These are phyloP conservation scores for Monochamus saltuarius DNA, from an alignment of 1,140 invertebrate genomes.

Conservation along the genomic window DNA sequence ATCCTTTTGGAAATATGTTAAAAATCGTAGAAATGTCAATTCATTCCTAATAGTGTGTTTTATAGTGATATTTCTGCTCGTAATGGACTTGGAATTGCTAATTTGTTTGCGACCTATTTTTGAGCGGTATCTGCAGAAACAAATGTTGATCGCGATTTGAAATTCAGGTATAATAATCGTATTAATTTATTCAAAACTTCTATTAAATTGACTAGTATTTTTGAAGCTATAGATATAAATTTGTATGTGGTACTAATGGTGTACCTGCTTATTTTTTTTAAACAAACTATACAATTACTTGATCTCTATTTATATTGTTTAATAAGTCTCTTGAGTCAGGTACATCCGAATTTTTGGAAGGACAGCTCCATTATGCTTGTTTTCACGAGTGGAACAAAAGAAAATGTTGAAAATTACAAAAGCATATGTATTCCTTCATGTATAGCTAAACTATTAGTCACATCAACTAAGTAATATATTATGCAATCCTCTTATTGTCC, in stretches of 20 bases:
- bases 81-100: neutral
- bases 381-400: constrained; percentile 7
- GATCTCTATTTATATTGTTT: neutral
- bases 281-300: constrained; percentile 4
- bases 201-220: neutral
- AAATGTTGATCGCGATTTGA: neutral
- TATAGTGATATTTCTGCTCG: neutral
- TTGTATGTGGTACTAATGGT: neutral
- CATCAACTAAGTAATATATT: neutral
- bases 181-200: neutral
- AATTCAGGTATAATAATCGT: neutral
- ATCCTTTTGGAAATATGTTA: constrained; percentile 1
- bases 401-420: neutral
- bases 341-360: constrained; percentile 3
- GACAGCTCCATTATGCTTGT: neutral
- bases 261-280: neutral
- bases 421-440: constrained; percentile 3
- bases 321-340: constrained; percentile 5
- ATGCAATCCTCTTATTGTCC: neutral
- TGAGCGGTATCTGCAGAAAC: neutral
- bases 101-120: constrained; percentile 4
- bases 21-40: neutral
- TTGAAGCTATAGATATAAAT: constrained; percentile 6
- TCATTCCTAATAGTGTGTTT: neutral
- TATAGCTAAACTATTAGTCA: constrained; percentile 1